Percentiles rank a stretch among this genome's conserved stretches.
Conservation (phyloP, 2,797 vertebrate genomes). For the Acrocephalus scirpaceus region DNA sequence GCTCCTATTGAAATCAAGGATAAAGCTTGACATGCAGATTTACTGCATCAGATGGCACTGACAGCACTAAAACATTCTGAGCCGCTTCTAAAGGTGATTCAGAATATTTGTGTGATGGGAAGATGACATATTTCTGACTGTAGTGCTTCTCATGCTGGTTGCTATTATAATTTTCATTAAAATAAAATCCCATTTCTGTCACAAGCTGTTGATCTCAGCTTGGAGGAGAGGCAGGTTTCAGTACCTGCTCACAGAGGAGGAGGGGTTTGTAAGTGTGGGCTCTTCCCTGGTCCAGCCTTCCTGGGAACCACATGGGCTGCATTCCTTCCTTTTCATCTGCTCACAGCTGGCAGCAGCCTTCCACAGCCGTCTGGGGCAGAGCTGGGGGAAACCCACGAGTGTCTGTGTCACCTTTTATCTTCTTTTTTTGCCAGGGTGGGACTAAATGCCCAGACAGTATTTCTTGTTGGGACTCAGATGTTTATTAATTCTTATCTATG, state of each 20-base stretch:
- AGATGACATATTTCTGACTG: not conserved
- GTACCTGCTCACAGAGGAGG: not conserved
- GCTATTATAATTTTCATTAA: not conserved
- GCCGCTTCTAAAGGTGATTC: not conserved
- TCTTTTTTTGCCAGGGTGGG: not conserved
- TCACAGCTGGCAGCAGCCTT: not conserved
- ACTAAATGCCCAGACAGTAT: not conserved
- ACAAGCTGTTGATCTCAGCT: not conserved
- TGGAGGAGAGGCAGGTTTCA: not conserved
- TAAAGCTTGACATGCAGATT: not conserved
- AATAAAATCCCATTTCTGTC: not conserved
- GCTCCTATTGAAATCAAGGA: not conserved
- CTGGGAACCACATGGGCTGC: accelerated
- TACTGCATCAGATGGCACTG: not conserved
- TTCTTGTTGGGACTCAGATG: not conserved
- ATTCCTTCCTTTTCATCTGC: not conserved
- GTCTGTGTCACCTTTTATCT: not conserved
- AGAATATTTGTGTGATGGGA: not conserved
- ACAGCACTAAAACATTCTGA: not conserved
- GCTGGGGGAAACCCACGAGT: accelerated
- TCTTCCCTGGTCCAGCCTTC: not conserved
- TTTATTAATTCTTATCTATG: not conserved
- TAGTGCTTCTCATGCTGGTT: not conserved
- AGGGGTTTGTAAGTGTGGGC: not conserved
- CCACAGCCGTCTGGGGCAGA: accelerated